Base-by-base conservation (phyloP, 2,113 vertebrate species). In the Sphaerodactylus townsendi region DNA sequence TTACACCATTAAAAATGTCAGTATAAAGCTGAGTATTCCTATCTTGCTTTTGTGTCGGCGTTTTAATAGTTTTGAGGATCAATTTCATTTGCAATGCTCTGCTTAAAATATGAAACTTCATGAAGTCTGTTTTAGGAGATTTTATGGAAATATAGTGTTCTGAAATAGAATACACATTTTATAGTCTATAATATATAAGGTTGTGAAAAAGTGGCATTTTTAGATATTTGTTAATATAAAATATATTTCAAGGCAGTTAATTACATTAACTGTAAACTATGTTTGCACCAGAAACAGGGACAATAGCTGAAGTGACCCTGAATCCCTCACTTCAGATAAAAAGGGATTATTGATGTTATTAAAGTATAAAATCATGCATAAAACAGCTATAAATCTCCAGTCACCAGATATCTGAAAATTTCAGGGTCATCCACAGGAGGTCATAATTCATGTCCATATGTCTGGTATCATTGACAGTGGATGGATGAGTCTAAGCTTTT, bases 331-430 rank as follows among this genome's bases (percentile, higher is more conserved):
- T 53, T 77, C 33, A 15, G 28, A 68, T 83, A 75, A 66, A 74
- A 76, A 64, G 64, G 33, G 75, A 76, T 78, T 46, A 71, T 70
- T 77, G 30, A 37, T 59, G 19, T 78, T 78, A 35, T 37, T 35
- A 70, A 84, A 78, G 39, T 84, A 78, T 78, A 59, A 62, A 78
- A 70, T 71, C 37, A 78, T 77, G 66, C 70, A 78, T 39, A 71
- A 84, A 77, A 78, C 75, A 78, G 11, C 50, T 46, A 78, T 78
- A 84, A 78, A 77, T 84, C 74, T 78, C 30, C 37, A 59, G 37
- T 23, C 70, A 71, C 8, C 28, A 59, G 46, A 44, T 77, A 71
- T 46, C 21, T 78, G 50, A 37, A 77, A 62, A 10, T 71, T 71
- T 78, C 37, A 84, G 50, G 48, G 37, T 59, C 21, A 62, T 70